Percentiles rank a stretch among this genome's conserved stretches.
Conservation (phyloP, 2,113 vertebrate species). For the Mixornis gularis region DNA sequence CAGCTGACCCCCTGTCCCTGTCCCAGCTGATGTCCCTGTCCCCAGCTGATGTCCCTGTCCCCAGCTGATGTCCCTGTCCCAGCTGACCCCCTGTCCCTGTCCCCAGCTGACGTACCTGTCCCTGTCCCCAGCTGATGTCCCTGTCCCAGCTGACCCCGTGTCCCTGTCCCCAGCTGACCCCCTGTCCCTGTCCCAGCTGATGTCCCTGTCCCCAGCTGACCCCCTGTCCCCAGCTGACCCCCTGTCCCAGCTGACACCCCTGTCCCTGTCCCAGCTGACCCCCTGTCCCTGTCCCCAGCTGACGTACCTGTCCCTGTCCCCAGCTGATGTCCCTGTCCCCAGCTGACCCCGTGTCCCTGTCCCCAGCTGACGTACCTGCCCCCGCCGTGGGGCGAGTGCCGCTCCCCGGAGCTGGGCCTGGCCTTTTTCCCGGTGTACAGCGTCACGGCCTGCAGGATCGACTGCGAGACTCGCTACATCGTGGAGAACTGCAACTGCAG, state of each 20-base stretch:
- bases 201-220: background rate
- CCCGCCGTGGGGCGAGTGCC: slow-evolving; percentile 95
- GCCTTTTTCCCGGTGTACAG: slow-evolving; percentile 96
- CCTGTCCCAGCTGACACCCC: too few relatives aligned
- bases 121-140: background rate
- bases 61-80: too few relatives aligned
- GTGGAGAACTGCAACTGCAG: slow-evolving; percentile 98
- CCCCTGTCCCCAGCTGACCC: background rate
- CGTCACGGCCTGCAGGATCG: slow-evolving; percentile 93
- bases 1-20: too few relatives aligned
- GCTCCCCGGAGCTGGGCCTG: slow-evolving; percentile 85
- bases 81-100: too few relatives aligned
- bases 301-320: slow-evolving; percentile 85
- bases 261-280: too few relatives aligned
- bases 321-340: too few relatives aligned
- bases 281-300: slow-evolving; percentile 69
- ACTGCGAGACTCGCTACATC: slow-evolving; percentile 97
- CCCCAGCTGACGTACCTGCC: slow-evolving; percentile 94
- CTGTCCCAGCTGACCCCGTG: too few relatives aligned
- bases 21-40: too few relatives aligned
- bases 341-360: background rate
- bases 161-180: background rate
- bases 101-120: too few relatives aligned
- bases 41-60: too few relatives aligned
- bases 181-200: background rate